Conservation (phyloP, 1,140 invertebrate species). For the Saccostrea glomerata region DNA sequence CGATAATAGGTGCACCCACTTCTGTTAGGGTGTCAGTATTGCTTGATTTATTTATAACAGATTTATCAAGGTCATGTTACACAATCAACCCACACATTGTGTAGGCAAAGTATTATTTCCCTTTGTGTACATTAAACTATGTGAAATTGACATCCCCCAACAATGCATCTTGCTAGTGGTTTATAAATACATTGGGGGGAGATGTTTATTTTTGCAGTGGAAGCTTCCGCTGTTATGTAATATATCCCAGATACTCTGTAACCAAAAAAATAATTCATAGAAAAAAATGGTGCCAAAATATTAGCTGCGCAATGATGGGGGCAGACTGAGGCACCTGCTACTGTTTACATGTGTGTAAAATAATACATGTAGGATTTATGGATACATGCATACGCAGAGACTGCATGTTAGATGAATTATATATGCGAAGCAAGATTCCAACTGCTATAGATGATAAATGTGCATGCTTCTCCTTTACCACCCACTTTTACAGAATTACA, state of each 20-base stretch:
- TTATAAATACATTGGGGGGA: background rate
- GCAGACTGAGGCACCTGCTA: background rate
- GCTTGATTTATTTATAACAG: too few relatives aligned
- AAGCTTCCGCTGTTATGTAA: background rate
- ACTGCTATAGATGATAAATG: too few relatives aligned
- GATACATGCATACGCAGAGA: too few relatives aligned
- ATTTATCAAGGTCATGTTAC: too few relatives aligned
- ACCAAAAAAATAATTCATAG: background rate
- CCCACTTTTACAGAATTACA: too few relatives aligned
- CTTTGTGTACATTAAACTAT: background rate
- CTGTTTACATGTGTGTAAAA: background rate
- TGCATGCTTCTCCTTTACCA: too few relatives aligned
- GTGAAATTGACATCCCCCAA: background rate
- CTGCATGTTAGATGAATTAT: too few relatives aligned
- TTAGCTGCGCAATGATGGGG: background rate
- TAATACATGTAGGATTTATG: background rate
- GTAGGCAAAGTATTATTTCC: too few relatives aligned
- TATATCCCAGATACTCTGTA: background rate
- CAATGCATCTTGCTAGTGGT: background rate
- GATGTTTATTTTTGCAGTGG: background rate
- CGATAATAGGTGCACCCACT: too few relatives aligned
- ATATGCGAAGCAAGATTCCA: too few relatives aligned
- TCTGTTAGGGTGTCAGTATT: too few relatives aligned
- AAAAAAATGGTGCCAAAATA: background rate
- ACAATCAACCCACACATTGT: too few relatives aligned